Evolutionary conservation across 2,797 vertebrate species (phyloP).

Genomic region (Chaunax sp.): DNA sequence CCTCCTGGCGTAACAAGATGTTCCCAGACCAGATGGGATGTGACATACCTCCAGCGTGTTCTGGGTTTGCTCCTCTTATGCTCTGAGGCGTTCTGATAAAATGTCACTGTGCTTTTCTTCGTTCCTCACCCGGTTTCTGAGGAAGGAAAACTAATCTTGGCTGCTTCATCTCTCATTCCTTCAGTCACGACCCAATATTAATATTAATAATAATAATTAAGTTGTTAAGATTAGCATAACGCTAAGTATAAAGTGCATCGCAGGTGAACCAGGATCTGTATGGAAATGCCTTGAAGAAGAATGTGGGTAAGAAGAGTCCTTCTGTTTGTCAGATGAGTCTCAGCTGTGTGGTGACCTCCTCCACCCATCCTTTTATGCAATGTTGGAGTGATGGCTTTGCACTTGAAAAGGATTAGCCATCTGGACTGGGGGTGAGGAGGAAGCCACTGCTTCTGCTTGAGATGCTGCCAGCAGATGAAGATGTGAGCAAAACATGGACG

Average conservation of each 20-base stretch:
- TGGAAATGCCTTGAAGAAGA: conserved; percentile 9
- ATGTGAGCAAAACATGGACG: conserved; percentile 29
- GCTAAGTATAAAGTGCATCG: no score
- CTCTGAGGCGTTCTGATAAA: not conserved
- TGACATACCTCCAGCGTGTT: conserved; percentile 1
- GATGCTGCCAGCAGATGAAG: conserved; percentile 56
- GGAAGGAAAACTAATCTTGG: no score
- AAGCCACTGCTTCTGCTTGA: conserved; percentile 44
- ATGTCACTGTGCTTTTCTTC: no score
- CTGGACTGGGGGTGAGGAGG: conserved; percentile 50
- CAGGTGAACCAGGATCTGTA: not conserved
- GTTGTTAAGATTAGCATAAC: not conserved
- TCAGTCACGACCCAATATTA: no score
- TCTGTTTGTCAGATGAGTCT: conserved; percentile 36
- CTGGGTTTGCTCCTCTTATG: not conserved
- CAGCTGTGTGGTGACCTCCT: conserved; percentile 37
- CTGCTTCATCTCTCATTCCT: no score
- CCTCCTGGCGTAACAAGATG: conserved; percentile 4
- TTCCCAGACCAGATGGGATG: conserved; percentile 18
- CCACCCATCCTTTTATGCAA: conserved; percentile 25
- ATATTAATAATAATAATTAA: not conserved
- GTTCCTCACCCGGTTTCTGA: no score
- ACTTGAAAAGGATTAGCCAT: conserved; percentile 67
- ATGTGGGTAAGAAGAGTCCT: not conserved
- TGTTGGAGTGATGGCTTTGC: conserved; percentile 28